Conservation (phyloP, 2,888 invertebrate genomes). For the Lithophane semibrunnea region DNA sequence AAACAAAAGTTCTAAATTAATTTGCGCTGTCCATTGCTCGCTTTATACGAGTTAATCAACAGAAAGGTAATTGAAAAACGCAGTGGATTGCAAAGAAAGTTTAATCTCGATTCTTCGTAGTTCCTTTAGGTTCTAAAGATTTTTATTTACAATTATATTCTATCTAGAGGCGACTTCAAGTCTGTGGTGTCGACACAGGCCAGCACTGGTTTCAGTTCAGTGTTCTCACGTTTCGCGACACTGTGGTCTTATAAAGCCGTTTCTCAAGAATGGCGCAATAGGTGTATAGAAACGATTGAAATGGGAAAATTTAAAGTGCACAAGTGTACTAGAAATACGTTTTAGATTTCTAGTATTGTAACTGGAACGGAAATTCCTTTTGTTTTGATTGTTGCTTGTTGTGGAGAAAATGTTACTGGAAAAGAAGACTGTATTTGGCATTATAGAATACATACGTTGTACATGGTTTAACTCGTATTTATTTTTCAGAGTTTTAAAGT, state of each 20-base stretch:
- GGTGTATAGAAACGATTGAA: constrained; percentile 54
- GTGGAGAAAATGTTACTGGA: constrained; percentile 7
- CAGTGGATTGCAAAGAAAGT: constrained; percentile 48
- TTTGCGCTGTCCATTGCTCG: constrained; percentile 49
- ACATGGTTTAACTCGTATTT: background rate
- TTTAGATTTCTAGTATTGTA: constrained; percentile 39
- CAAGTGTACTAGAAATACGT: constrained; percentile 44
- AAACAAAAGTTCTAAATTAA: constrained; percentile 42
- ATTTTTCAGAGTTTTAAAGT: background rate
- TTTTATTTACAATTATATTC: constrained; percentile 64
- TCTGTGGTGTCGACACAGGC: constrained; percentile 58
- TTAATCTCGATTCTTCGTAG: constrained; percentile 46
- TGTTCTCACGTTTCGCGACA: constrained; percentile 47
- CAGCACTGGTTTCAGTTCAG: constrained; percentile 45
- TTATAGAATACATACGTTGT: background rate
- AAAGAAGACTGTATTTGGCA: constrained; percentile 7
- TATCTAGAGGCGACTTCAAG: constrained; percentile 63
- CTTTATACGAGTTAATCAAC: constrained; percentile 44
- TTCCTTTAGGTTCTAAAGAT: constrained; percentile 48
- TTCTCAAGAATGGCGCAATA: constrained; percentile 42
- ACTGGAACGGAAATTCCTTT: constrained; percentile 24
- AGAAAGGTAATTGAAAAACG: constrained; percentile 42
- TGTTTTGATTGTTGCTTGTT: constrained; percentile 39
- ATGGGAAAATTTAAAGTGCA: constrained; percentile 49
- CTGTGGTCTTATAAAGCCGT: constrained; percentile 42